A percentile compares a stretch with the other conserved stretches of the same genome.
These are phyloP conservation scores for Myathropa florea DNA, from an alignment of 2,888 invertebrate species.

Conservation along the genomic window DNA sequence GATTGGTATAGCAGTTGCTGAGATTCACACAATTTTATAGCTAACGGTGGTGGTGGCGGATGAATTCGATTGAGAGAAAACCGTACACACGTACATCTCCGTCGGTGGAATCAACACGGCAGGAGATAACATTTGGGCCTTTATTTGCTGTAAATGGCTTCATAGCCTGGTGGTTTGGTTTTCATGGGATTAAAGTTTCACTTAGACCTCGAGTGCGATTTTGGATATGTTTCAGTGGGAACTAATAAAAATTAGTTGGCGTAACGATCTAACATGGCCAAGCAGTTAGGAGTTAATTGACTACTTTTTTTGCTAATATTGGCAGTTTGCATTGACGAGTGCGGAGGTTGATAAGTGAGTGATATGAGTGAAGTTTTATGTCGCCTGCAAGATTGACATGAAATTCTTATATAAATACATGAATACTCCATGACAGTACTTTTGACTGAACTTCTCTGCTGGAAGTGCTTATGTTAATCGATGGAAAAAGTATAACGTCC, in stretches of 20 bases:
- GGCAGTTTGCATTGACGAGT: not conserved
- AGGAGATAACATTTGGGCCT: not conserved
- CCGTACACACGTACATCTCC: not conserved
- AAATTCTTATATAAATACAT: no score
- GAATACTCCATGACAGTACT: no score
- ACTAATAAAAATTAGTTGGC: no score
- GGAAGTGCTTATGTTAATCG: no score
- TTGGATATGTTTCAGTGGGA: not conserved
- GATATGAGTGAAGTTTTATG: no score
- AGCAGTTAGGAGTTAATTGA: not conserved
- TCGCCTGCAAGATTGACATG: no score
- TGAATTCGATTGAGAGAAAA: conserved; percentile 5
- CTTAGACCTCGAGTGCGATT: not conserved
- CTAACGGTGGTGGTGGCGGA: not conserved
- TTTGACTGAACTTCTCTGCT: no score
- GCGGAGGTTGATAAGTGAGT: no score
- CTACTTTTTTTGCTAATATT: not conserved
- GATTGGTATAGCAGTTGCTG: conserved; percentile 43
- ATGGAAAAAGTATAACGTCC: no score
- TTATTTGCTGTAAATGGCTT: conserved; percentile 5
- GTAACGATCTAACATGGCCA: not conserved
- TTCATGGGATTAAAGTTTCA: not conserved
- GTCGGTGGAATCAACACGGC: not conserved
- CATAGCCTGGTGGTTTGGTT: not conserved
- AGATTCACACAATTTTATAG: conserved; percentile 49